Conservation (phyloP, 1,140 invertebrate genomes). For the Ectropis grisescens region DNA sequence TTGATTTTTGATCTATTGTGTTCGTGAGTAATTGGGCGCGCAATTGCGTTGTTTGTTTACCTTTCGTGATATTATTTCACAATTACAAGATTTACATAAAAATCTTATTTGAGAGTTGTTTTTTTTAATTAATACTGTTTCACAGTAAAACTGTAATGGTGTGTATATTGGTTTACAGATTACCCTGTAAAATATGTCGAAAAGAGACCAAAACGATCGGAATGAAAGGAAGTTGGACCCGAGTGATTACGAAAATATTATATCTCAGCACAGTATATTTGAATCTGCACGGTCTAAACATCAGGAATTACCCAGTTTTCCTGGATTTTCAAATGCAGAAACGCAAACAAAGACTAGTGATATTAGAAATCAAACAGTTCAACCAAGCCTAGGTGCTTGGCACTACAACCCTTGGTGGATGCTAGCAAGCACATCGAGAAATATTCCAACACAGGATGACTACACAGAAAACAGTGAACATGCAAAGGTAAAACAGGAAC, state of each 20-base stretch:
- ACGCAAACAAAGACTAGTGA: conserved; percentile 63
- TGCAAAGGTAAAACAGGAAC: conserved; percentile 64
- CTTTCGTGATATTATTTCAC: conserved; percentile 8
- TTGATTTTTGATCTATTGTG: too few species aligned
- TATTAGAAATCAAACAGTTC: conserved; percentile 40
- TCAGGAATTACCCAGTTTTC: conserved; percentile 61
- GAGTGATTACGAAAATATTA: conserved; percentile 63
- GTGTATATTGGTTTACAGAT: too few species aligned
- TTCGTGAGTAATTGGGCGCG: conserved; percentile 23
- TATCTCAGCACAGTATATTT: conserved; percentile 65
- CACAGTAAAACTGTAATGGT: too few species aligned
- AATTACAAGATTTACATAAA: conserved; percentile 1
- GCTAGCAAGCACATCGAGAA: conserved; percentile 61
- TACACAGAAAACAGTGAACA: conserved; percentile 58
- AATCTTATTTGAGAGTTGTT: neutral
- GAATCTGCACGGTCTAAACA: conserved; percentile 53
- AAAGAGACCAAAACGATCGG: conserved; percentile 57
- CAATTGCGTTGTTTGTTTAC: conserved; percentile 63
- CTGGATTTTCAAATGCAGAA: conserved; percentile 64
- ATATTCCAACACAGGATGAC: conserved; percentile 49
- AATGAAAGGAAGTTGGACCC: conserved; percentile 59
- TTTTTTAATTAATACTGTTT: too few species aligned
- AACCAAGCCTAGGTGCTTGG: conserved; percentile 55
- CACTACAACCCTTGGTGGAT: conserved; percentile 71
- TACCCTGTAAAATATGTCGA: conserved; percentile 38